These are phyloP conservation scores for Mobula birostris DNA, from an alignment of 2,113 vertebrate species.

Conservation along the genomic window DNA sequence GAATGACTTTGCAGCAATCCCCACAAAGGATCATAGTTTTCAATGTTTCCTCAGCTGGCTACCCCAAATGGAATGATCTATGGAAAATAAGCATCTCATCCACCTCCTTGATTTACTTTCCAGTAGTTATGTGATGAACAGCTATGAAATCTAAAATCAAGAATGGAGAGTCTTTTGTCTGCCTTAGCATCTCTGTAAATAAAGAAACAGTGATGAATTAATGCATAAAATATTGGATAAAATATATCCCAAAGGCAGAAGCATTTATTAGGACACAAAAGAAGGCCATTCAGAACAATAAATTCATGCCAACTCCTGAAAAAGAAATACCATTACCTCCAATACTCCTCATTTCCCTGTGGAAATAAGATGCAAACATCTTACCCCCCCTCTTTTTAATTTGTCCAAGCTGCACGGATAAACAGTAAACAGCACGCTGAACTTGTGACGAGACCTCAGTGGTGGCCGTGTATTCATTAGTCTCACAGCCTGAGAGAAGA, in stretches of 20 bases:
- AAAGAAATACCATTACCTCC: no score
- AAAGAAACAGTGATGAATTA: background rate
- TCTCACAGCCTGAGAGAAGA: no score
- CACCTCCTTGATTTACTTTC: background rate
- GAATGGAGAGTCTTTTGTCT: no score
- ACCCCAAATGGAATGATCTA: background rate
- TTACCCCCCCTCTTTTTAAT: no score
- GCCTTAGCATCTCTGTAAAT: background rate
- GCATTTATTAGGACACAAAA: background rate
- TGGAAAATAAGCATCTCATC: background rate
- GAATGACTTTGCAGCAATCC: background rate
- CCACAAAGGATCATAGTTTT: constrained; percentile 2
- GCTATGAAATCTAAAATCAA: background rate
- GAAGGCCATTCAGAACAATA: no score
- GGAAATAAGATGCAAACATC: no score
- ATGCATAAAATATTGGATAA: background rate
- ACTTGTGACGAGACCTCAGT: no score
- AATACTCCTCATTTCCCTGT: no score
- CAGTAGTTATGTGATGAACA: background rate
- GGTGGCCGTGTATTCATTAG: no score
- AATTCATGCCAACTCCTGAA: no score
- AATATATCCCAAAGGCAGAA: background rate
- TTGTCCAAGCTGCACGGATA: no score
- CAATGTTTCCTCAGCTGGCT: constrained; percentile 12
- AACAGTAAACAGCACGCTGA: no score